phyloP scores from a whole-genome alignment of 2,888 invertebrate genomes.

The Crepidodera aurea region DNA sequence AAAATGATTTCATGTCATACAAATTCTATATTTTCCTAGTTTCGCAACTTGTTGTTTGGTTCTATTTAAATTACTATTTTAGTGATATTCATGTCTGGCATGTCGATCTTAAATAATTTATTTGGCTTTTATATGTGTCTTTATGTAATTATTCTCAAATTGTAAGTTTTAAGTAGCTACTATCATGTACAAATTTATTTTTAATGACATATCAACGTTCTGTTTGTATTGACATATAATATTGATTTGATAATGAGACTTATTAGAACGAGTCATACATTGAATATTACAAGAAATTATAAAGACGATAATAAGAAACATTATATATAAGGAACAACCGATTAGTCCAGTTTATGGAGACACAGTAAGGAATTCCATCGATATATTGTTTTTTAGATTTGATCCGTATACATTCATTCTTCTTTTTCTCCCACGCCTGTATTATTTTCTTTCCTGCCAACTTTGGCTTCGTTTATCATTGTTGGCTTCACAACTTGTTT shows the following conservation, averaged over 20 bases:
- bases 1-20: background rate
- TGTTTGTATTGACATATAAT: constrained; percentile 4
- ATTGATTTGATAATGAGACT: background rate
- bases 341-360: no score
- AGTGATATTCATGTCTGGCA: background rate
- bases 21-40: background rate
- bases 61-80: background rate
- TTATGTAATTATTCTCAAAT: constrained; percentile 24
- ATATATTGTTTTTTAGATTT: no score
- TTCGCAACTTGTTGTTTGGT: background rate
- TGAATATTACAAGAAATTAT: background rate
- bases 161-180: constrained; percentile 18
- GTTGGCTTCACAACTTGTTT: no score
- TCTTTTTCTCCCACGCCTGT: no score
- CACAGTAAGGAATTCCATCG: no score
- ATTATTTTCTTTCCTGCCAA: no score
- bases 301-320: background rate
- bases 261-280: background rate
- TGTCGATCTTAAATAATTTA: constrained; percentile 11
- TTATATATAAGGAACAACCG: no score
- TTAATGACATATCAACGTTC: constrained; percentile 4
- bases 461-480: no score
- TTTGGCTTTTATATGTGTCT: constrained; percentile 17
- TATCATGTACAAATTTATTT: constrained; percentile 15
- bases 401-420: no score